Conservation (phyloP, 2,888 invertebrate genomes). For the Xestia ashworthii region DNA sequence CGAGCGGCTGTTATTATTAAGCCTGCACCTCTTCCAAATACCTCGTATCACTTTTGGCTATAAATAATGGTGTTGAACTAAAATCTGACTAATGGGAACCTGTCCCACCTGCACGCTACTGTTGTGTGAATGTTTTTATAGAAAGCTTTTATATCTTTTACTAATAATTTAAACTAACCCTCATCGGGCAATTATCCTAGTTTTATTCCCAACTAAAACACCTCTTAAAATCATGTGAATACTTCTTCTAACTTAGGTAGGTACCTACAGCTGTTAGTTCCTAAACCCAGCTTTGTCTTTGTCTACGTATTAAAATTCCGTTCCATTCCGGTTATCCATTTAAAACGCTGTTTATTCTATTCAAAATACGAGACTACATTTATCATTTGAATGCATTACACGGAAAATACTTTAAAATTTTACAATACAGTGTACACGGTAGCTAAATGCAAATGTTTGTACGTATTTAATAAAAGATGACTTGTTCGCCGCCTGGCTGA, state of each 20-base stretch:
- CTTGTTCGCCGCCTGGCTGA: constrained; percentile 62
- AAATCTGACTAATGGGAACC: background rate
- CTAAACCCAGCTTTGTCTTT: background rate
- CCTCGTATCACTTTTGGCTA: background rate
- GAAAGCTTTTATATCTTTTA: background rate
- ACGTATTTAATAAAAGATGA: constrained; percentile 70
- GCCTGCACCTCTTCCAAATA: background rate
- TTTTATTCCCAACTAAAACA: background rate
- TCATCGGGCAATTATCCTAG: background rate
- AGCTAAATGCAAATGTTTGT: constrained; percentile 67
- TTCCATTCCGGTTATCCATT: constrained; percentile 15
- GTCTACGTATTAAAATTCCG: constrained; percentile 15
- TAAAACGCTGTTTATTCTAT: constrained; percentile 36
- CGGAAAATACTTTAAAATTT: constrained; percentile 51
- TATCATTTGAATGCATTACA: constrained; percentile 48
- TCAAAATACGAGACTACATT: constrained; percentile 45
- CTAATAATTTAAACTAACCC: background rate
- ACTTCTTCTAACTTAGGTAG: no score
- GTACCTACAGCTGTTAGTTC: background rate
- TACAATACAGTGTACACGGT: constrained; percentile 51
- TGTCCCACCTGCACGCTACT: background rate
- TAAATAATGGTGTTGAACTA: background rate
- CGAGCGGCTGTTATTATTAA: no score
- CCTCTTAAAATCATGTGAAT: background rate
- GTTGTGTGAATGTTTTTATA: constrained; percentile 5